Conservation (phyloP, 2,113 vertebrate species). For the Crocuta crocuta region DNA sequence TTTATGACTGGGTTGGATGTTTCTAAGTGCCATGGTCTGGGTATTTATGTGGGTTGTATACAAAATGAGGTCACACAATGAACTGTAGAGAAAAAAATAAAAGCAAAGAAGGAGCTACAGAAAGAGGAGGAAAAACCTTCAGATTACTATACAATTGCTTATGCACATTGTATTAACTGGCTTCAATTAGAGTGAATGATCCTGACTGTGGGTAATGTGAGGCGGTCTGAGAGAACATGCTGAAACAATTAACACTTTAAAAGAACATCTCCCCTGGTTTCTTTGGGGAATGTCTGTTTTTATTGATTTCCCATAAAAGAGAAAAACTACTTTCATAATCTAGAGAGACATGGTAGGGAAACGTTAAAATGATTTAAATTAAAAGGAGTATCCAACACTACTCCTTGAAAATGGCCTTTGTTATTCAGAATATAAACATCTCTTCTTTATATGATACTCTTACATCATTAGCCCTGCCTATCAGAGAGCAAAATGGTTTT, state of each 20-base stretch:
- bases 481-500: background rate
- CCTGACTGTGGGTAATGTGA: background rate
- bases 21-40: background rate
- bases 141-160: background rate
- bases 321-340: conserved; percentile 68
- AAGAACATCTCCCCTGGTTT: conserved; percentile 55
- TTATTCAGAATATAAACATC: conserved; percentile 30
- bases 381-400: background rate
- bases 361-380: conserved; percentile 56
- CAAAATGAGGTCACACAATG: background rate
- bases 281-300: conserved; percentile 47
- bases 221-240: background rate
- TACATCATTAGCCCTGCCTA: background rate
- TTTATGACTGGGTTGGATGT: background rate
- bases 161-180: background rate
- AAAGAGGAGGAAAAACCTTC: background rate
- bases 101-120: background rate
- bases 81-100: background rate
- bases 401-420: background rate
- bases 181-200: conserved; percentile 37
- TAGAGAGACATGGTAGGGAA: conserved; percentile 28
- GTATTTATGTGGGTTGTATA: background rate
- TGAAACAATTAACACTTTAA: conserved; percentile 61
- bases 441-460: background rate
- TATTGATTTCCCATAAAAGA: conserved; percentile 60